Evolutionary conservation across 2,113 vertebrate genomes (phyloP), one percentile per base, ranked within the genome.

Genomic region (Calidris pygmaea): DNA sequence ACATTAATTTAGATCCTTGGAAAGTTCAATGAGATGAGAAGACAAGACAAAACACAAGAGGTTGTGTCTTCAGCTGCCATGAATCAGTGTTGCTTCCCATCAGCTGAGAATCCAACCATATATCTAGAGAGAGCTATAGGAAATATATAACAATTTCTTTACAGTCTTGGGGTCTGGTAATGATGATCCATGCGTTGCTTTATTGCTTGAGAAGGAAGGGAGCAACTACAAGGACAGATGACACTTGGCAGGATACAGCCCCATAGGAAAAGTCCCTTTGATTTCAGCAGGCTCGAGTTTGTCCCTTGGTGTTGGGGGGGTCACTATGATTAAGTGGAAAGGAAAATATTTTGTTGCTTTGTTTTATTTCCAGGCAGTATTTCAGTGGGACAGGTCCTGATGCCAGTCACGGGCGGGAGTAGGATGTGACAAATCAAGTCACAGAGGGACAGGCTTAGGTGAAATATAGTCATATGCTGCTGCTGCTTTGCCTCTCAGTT

Each of bases 1-100:
- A n/a, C 77, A 90, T 94, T 96, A 90, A 93, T 95, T 96, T 91
- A 96, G 66, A 81, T 89, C 90, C 89, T 95, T 85, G 92, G 86
- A 63, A 97, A 89, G 93, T 79, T 96, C 95, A 92, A 26, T 91
- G 92, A 96, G 81, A 94, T 91, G 86, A 95, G 90, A 83, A 95
- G 90, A 90, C 68, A 85, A 93, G 91, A 92, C 70, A 82, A 89
- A 95, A 84, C 62, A 77, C 62, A 70, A 89, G 74, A 92, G 75
- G 45, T n/a, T 85, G 45, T 4, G 2, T 91, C 67, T 94, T 94
- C 16, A 2, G 45, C 74, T 89, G 77, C 66, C 50, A 32, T 96
- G 96, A 95, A 93, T 92, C 93, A 93, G 71, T 1, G 0, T 80
- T 62, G 23, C 66, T 92, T 89, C 71, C 80, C 55, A 71, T 91